Percentiles rank a stretch among this genome's conserved stretches.
Conservation (phyloP, 2,888 invertebrate species). For the Nemoura dubitans region DNA sequence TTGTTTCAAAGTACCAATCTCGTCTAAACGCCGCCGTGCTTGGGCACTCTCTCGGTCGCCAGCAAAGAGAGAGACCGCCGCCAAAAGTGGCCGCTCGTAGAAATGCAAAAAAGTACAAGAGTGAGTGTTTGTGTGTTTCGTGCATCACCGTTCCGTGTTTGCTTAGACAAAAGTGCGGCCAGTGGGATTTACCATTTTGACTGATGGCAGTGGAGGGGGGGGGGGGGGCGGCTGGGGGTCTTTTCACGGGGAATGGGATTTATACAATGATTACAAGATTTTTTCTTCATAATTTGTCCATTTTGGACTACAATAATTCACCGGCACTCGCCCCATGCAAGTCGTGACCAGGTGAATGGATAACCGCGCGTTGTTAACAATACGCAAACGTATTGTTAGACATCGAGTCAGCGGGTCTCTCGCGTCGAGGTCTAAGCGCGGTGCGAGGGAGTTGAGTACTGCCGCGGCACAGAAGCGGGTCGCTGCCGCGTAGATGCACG, state of each 20-base stretch:
- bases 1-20: not conserved
- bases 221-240: no score
- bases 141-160: no score
- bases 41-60: not conserved
- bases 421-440: not conserved
- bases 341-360: constrained; percentile 45
- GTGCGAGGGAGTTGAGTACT: not conserved
- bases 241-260: not conserved
- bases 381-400: not conserved
- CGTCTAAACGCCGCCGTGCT: not conserved
- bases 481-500: not conserved
- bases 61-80: not conserved
- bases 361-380: constrained; percentile 40
- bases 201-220: not conserved
- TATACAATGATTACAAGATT: constrained; percentile 42
- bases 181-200: not conserved
- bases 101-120: constrained; percentile 12
- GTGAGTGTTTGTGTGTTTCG: not conserved
- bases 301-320: constrained; percentile 62
- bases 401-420: not conserved
- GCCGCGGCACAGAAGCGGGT: not conserved
- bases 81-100: not conserved
- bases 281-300: constrained; percentile 56
- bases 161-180: not conserved
- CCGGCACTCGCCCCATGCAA: constrained; percentile 51